Base-by-base conservation (phyloP, 2,888 invertebrate species). In the Scaptomyza reducta region DNA sequence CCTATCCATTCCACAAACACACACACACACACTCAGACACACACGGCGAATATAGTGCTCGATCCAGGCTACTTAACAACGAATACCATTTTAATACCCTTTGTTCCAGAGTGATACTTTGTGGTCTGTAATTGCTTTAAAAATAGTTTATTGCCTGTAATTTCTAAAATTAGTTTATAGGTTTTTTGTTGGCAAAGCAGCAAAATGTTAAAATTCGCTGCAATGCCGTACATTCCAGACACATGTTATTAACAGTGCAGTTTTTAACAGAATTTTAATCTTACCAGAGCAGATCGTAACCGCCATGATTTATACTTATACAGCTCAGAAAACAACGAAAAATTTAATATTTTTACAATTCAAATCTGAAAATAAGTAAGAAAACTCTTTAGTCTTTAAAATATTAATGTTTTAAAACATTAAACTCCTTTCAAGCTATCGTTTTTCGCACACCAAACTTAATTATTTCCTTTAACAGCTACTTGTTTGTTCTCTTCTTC, bases 31-130 rank as follows among this genome's bases (percentile, higher is more conserved):
- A 33, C n/a, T 4, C 6, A 35, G n/a, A 14, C 38, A 14, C 38
- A 38, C 0, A 10, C 16, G 5, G 10, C 9, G 10, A 40, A 22
- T 16, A 44, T 62, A 57, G 49, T 57, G 42, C n/a, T 45, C n/a
- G 49, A 40, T 42, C 58, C 38, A 51, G 31, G 63, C 72, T 63
- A 74, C 74, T 73, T 73, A 73, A 50, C 70, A 41, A 49, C 41
- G 68, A 73, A 68, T 67, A 47, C 41, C 68, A 59, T 53, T 73
- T 56, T 35, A 67, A 74, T 74, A 58, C 55, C 47, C 55, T 77
- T 14, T 22, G 6, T 14, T 38, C 16, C 16, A 40, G 16, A 54
- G 41, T 40, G 18, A 45, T 27, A 27, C 41, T 42, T 49, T 56
- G 31, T 33, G 29, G 29, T 49, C 44, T 10, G 3, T 33, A 49